Evolutionary conservation across 35 echinoderm and acorn worm genomes (phyloP).

Genomic region (Stichopus chloronotus): DNA sequence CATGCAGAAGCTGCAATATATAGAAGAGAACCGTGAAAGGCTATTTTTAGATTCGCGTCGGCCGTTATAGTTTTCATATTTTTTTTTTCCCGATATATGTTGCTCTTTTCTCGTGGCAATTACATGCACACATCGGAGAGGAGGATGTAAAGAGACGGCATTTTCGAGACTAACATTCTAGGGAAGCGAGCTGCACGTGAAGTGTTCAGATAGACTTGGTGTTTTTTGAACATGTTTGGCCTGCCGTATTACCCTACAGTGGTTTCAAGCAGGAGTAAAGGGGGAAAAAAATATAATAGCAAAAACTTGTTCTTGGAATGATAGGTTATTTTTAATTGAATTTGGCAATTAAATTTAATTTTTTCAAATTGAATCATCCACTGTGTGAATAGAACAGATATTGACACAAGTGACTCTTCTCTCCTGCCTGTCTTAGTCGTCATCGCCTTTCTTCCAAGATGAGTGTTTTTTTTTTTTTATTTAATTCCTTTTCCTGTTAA

Average conservation of each 20-base stretch:
- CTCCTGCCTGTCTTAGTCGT: not conserved
- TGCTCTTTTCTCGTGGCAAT: not conserved
- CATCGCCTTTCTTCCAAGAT: not conserved
- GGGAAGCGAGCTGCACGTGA: not conserved
- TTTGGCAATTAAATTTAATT: not conserved
- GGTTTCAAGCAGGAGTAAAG: not conserved
- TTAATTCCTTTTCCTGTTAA: not conserved
- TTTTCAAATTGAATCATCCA: not conserved
- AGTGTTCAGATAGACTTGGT: not conserved
- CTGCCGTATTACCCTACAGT: not conserved
- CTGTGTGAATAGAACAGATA: not conserved
- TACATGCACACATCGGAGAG: not conserved
- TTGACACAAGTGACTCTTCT: not conserved
- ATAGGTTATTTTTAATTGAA: slow-evolving; percentile 2
- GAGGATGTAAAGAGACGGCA: not conserved
- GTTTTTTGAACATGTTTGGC: not conserved
- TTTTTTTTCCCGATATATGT: not conserved
- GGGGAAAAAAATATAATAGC: no score
- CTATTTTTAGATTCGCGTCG: slow-evolving; percentile 25
- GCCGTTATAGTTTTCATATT: slow-evolving; percentile 27
- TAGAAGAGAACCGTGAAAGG: not conserved
- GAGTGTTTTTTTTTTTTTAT: not conserved
- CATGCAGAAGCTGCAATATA: not conserved
- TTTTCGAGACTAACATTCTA: not conserved
- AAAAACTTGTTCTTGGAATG: not conserved